Percentiles rank a stretch among this genome's conserved stretches.
These are phyloP conservation scores for Lophius piscatorius DNA, from an alignment of 2,113 vertebrate species.

Conservation along the genomic window DNA sequence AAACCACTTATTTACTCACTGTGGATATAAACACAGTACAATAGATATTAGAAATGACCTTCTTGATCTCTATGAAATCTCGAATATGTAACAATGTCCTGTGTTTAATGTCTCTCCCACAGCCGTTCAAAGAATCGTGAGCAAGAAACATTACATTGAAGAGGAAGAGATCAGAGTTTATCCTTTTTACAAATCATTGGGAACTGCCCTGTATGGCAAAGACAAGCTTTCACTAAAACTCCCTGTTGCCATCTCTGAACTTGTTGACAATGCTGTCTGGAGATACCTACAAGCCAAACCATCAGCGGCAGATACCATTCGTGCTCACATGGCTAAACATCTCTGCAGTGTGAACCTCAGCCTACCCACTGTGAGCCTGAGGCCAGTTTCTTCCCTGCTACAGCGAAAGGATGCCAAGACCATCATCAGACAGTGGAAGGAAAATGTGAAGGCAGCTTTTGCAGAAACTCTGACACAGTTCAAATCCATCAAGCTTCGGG, in stretches of 20 bases:
- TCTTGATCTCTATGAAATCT: background rate
- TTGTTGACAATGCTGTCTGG: conserved; percentile 73
- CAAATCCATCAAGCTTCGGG: conserved; percentile 54
- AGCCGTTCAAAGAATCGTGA: conserved; percentile 61
- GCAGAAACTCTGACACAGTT: conserved; percentile 71
- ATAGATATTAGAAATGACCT: background rate
- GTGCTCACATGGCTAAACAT: conserved; percentile 62
- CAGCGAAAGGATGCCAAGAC: conserved; percentile 67
- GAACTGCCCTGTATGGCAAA: conserved; percentile 85
- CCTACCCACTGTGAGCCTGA: conserved; percentile 69
- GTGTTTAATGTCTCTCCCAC: background rate
- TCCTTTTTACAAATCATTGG: conserved; percentile 84
- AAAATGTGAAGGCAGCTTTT: conserved; percentile 70
- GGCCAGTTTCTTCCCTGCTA: conserved; percentile 71
- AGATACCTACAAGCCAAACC: conserved; percentile 74
- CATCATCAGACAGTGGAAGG: conserved; percentile 79
- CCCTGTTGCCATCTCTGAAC: conserved; percentile 76
- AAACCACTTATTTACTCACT: background rate
- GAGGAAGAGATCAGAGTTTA: conserved; percentile 79
- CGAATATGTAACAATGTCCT: background rate
- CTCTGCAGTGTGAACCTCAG: conserved; percentile 71
- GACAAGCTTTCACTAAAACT: conserved; percentile 80
- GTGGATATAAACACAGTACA: background rate
- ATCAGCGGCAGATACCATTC: conserved; percentile 65
- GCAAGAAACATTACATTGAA: conserved; percentile 71